Conservation (phyloP, 1,140 invertebrate species). For the Macrotrachela quadricornifera region DNA sequence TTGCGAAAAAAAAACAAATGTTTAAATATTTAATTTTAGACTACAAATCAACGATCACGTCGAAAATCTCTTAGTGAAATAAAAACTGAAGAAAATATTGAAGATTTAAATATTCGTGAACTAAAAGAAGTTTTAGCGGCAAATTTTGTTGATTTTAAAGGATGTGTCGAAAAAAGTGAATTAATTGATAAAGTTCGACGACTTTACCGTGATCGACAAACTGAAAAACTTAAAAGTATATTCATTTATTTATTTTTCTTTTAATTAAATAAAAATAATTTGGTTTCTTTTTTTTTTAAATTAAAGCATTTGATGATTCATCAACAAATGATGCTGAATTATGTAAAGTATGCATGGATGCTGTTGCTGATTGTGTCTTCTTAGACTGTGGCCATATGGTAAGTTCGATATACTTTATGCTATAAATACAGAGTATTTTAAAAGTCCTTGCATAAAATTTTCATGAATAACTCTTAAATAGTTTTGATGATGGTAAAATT, state of each 20-base stretch:
- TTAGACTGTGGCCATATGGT: slow-evolving; percentile 70
- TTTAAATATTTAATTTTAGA: neutral
- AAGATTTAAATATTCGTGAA: slow-evolving; percentile 25
- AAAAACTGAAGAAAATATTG: slow-evolving; percentile 22
- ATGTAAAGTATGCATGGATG: slow-evolving; percentile 80
- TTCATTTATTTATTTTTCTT: too few species aligned
- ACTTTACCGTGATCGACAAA: slow-evolving; percentile 37
- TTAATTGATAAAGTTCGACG: slow-evolving; percentile 46
- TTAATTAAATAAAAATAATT: too few species aligned
- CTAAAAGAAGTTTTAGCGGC: slow-evolving; percentile 52
- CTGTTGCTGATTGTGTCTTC: slow-evolving; percentile 65
- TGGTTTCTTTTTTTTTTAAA: too few species aligned
- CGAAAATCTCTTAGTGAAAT: slow-evolving; percentile 18
- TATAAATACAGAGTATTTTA: too few species aligned
- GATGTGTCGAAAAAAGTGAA: slow-evolving; percentile 61
- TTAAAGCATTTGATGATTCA: too few species aligned
- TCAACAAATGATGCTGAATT: slow-evolving; percentile 26
- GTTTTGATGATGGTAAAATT: too few species aligned
- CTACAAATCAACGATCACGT: neutral
- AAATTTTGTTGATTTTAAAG: slow-evolving; percentile 63
- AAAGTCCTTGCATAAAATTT: too few species aligned
- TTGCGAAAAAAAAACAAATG: neutral
- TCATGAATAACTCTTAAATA: too few species aligned
- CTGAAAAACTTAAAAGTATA: too few species aligned
- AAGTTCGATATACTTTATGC: too few species aligned